A percentile compares a stretch with the other conserved stretches of the same genome.
Conservation (phyloP, 2,113 vertebrate species). For the Albula goreensis region DNA sequence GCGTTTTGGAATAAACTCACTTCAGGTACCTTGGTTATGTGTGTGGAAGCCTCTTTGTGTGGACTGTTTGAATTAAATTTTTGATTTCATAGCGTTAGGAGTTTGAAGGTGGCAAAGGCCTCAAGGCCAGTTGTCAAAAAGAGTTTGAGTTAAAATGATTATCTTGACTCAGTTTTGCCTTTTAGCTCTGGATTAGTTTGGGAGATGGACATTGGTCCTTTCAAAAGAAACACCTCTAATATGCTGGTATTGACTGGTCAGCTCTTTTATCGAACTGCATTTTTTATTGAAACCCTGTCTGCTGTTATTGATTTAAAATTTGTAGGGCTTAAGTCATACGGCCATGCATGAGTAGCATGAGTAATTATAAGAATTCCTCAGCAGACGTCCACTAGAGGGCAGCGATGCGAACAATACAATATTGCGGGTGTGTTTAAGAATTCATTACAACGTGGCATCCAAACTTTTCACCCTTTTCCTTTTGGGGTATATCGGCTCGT, state of each 20-base stretch:
- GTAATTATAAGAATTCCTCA: too few species aligned
- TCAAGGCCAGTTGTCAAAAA: background rate
- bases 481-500: conserved; percentile 69
- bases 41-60: background rate
- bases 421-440: background rate
- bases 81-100: background rate
- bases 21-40: background rate
- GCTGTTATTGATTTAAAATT: too few species aligned
- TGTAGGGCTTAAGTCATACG: too few species aligned
- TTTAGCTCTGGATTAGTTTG: too few species aligned
- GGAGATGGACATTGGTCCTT: too few species aligned
- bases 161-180: too few species aligned
- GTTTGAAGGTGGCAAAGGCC: background rate
- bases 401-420: background rate
- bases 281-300: too few species aligned
- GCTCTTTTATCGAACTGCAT: too few species aligned
- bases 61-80: background rate
- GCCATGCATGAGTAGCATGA: too few species aligned
- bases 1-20: conserved; percentile 11
- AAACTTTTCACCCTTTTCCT: background rate
- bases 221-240: too few species aligned
- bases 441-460: background rate
- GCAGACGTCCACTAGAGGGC: background rate
- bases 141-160: too few species aligned
- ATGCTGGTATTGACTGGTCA: too few species aligned